Conservation (phyloP, 1,140 invertebrate species). For the Hetaerina americana region DNA sequence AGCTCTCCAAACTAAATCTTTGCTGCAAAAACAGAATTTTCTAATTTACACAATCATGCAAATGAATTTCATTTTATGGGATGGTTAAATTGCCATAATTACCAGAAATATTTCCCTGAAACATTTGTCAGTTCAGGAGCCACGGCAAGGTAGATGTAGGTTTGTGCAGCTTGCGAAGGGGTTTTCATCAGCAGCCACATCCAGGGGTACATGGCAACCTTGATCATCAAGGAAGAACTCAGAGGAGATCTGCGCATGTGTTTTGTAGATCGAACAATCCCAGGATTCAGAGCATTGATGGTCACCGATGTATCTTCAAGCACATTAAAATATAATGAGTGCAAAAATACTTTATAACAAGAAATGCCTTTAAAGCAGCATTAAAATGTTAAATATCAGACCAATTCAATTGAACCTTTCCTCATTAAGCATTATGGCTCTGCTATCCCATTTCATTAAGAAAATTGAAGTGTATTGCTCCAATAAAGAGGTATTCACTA, state of each 20-base stretch:
- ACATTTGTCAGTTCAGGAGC: slow-evolving; percentile 24
- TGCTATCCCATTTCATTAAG: too few species aligned
- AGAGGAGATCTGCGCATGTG: slow-evolving; percentile 11
- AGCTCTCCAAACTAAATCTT: neutral
- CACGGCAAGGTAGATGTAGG: slow-evolving; percentile 26
- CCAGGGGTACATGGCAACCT: slow-evolving; percentile 13
- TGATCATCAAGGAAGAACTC: slow-evolving; percentile 4
- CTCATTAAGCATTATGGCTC: too few species aligned
- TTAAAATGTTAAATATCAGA: too few species aligned
- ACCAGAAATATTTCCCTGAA: slow-evolving; percentile 27
- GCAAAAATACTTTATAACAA: too few species aligned
- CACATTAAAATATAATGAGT: too few species aligned
- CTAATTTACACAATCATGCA: too few species aligned
- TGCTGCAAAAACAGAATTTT: neutral
- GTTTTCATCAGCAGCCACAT: slow-evolving; percentile 26
- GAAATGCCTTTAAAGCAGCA: too few species aligned
- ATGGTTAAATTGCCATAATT: too few species aligned
- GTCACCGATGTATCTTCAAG: slow-evolving; percentile 22
- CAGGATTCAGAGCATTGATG: slow-evolving; percentile 33
- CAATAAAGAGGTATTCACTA: too few species aligned
- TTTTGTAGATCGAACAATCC: slow-evolving; percentile 24
- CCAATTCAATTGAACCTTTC: too few species aligned
- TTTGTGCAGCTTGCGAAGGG: slow-evolving; percentile 27
- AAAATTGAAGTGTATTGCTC: too few species aligned
- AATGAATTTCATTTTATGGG: too few species aligned